A percentile compares a stretch with the other conserved stretches of the same genome.
Conservation (phyloP, 1,140 invertebrate species). For the Pentalonia nigronervosa region DNA sequence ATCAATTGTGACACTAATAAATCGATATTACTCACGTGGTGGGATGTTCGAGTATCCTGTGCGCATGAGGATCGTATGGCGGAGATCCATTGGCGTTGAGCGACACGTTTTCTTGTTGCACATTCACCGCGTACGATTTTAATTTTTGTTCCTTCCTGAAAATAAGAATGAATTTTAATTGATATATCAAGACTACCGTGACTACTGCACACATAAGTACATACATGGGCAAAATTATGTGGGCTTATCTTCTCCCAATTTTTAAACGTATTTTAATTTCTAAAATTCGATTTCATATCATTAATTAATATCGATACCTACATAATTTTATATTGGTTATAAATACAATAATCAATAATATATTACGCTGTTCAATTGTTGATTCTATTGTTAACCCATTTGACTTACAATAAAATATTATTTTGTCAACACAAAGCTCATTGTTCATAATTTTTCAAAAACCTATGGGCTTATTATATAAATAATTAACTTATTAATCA, state of each 20-base stretch:
- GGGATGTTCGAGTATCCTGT: slow-evolving; percentile 73
- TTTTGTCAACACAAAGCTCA: not conserved
- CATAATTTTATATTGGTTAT: no score
- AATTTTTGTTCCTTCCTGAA: slow-evolving; percentile 32
- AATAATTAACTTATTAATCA: not conserved
- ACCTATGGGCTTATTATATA: not conserved
- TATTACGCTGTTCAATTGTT: no score
- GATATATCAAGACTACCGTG: not conserved
- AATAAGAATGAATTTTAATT: not conserved
- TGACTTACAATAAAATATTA: no score
- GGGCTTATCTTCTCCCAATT: not conserved
- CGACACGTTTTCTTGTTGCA: not conserved
- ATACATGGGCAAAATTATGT: not conserved
- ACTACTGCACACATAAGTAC: not conserved
- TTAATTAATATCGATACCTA: not conserved
- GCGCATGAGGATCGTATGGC: slow-evolving; percentile 71
- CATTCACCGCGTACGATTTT: slow-evolving; percentile 37
- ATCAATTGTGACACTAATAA: not conserved
- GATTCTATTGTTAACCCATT: no score
- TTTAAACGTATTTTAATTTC: not conserved
- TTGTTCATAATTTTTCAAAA: not conserved
- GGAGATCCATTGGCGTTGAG: slow-evolving; percentile 42
- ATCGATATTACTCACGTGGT: slow-evolving; percentile 71
- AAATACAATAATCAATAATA: no score
- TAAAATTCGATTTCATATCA: not conserved